phyloP scores from a whole-genome alignment of 2,797 vertebrate species.

The Girardinus metallicus region DNA sequence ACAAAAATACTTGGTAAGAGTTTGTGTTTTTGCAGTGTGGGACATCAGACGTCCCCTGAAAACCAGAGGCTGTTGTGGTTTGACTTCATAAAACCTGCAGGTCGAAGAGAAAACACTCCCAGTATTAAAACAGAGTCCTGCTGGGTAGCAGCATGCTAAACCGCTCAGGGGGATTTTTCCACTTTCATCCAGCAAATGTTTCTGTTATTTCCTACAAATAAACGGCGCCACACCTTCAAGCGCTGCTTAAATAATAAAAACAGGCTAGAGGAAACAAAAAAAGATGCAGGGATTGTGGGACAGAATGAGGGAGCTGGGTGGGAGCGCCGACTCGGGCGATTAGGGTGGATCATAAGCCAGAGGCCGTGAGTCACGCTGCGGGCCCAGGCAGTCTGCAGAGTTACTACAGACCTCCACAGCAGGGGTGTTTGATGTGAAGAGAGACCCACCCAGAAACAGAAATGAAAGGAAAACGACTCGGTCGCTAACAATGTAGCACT shows the following conservation, averaged over 20 bases:
- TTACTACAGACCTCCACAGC: slow-evolving; percentile 60
- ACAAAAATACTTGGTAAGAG: too few species aligned
- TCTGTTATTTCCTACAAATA: background rate
- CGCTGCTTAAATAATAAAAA: slow-evolving; percentile 13
- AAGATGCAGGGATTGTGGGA: background rate
- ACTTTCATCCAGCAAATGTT: background rate
- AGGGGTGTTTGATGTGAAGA: slow-evolving; percentile 58
- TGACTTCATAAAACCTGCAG: slow-evolving; percentile 1
- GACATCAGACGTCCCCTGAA: background rate
- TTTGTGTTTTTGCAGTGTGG: too few species aligned
- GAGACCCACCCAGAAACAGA: slow-evolving; percentile 52
- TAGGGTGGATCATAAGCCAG: slow-evolving; percentile 39
- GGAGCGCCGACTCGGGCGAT: slow-evolving; percentile 6
- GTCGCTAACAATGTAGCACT: slow-evolving; percentile 29
- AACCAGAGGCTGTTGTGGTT: background rate
- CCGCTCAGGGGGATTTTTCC: background rate
- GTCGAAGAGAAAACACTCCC: slow-evolving; percentile 44
- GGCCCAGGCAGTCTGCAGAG: slow-evolving; percentile 28
- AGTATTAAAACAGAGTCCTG: slow-evolving; percentile 27
- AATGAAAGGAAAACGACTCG: background rate
- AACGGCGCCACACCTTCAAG: background rate
- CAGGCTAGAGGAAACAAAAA: slow-evolving; percentile 1
- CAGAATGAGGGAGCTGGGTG: background rate
- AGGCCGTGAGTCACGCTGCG: slow-evolving; percentile 54
- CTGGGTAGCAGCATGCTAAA: background rate